Base-by-base conservation (phyloP, 2,797 vertebrate species). In the Benthosema pterotum region DNA sequence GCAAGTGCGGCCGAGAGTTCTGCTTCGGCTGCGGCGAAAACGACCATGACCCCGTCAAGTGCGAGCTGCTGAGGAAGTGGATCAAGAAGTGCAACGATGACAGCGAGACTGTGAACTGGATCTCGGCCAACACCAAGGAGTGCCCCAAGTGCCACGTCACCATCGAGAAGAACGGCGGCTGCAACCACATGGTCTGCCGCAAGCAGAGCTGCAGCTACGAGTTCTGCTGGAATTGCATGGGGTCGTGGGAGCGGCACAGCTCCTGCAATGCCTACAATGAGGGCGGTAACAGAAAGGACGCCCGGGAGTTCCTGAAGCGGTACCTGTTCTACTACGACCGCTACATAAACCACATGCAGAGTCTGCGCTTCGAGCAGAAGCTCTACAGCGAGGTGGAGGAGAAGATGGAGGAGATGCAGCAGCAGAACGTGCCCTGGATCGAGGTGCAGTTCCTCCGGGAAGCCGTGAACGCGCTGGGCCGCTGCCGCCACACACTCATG, bases 291-390 rank as follows among this genome's bases (percentile, higher is more conserved):
- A 80, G 98, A 97, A 69, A 94, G 98, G 91, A 97, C 80, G 99
- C 98, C 74, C 92, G 97, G 87, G 98, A 97, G 68, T 97, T 97
- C 78, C 89, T 99, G 88, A 97, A 99, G 94, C 94, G 97, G 91
- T 99, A 99, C 92, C 95, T 99, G 83, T 99, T 99, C 93, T 99
- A 99, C 94, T 99, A 97, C 93, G 99, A 99, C 90, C 98, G 98
- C 87, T 99, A 99, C 82, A 99, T 99, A 97, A 99, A 99, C 92
- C 98, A 99, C 94, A 99, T 99, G 98, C 98, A 99, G 93, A 99
- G 97, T 85, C 93, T 99, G 88, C 97, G 98, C 93, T 99, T 99
- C 32, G 98, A 99, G 94, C 97, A 99, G 95, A 99, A 99, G 90
- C 93, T 99, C 43, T 99, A 99, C 9, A 96, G 97, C 85, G 97